These are phyloP conservation scores for Pseudois nayaur DNA, from an alignment of 2,113 vertebrate species.

Conservation along the genomic window DNA sequence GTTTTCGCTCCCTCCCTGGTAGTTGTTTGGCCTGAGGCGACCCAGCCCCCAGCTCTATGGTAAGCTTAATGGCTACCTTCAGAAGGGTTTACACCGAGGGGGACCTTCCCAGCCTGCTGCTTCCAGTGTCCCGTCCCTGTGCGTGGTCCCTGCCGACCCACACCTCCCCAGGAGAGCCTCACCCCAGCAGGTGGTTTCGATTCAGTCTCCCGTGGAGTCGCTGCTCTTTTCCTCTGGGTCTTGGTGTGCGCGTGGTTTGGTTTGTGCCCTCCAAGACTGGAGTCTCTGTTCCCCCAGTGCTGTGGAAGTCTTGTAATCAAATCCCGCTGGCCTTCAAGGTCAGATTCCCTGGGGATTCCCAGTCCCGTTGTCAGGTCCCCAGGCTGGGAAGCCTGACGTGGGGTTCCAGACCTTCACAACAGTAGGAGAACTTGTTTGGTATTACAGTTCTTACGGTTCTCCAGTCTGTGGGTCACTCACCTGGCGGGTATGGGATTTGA, in stretches of 20 bases:
- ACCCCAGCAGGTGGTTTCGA: background rate
- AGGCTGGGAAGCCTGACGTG: background rate
- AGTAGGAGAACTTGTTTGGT: background rate
- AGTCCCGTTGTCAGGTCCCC: background rate
- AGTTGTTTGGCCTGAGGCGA: background rate
- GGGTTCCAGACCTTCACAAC: background rate
- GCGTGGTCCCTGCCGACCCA: background rate
- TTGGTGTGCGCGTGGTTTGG: accelerated
- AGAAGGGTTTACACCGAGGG: background rate
- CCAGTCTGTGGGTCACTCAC: background rate
- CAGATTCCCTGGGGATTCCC: background rate
- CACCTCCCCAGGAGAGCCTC: background rate
- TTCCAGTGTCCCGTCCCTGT: background rate
- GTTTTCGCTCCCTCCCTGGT: background rate
- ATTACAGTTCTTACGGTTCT: background rate
- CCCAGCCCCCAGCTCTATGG: background rate
- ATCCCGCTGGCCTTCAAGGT: background rate
- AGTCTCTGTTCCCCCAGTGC: background rate
- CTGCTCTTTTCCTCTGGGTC: background rate
- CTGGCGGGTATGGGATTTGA: background rate
- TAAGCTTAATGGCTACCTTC: background rate
- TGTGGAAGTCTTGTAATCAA: background rate
- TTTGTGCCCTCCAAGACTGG: background rate
- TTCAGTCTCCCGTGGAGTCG: background rate
- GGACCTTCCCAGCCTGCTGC: background rate